phyloP scores from a whole-genome alignment of 2,113 vertebrate species.

The Gambusia holbrooki region DNA sequence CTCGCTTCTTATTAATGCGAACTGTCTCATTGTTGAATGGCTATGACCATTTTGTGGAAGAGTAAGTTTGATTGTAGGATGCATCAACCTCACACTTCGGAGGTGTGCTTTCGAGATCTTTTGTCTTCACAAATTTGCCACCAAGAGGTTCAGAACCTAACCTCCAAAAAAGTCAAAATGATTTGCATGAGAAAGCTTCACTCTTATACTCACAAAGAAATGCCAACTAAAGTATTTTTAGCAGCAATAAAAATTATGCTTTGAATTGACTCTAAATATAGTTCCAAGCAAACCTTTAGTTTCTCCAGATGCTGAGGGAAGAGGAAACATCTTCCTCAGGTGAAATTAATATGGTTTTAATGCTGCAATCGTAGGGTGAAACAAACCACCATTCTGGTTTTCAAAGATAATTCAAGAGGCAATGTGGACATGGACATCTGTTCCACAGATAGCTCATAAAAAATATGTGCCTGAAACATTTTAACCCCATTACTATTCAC shows the following conservation, averaged over 20 bases:
- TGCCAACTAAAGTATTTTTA: background rate
- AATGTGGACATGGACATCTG: background rate
- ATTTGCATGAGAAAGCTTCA: background rate
- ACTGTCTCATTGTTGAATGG: background rate
- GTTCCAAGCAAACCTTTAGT: slow-evolving; percentile 31
- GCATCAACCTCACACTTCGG: too few species aligned
- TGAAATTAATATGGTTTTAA: background rate
- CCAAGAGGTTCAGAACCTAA: background rate
- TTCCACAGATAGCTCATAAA: background rate
- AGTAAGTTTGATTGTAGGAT: background rate
- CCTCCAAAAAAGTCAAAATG: background rate
- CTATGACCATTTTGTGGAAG: background rate
- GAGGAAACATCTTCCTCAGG: slow-evolving; percentile 4
- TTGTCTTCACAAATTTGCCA: background rate
- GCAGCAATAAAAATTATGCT: background rate
- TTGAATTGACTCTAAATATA: slow-evolving; percentile 38
- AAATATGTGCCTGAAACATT: background rate
- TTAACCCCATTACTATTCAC: background rate
- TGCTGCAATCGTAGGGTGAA: background rate
- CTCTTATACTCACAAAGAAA: background rate
- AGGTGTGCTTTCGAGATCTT: background rate
- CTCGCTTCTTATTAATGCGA: background rate
- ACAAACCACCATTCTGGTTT: background rate
- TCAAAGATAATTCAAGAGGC: background rate
- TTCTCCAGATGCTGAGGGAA: slow-evolving; percentile 6